Evolutionary conservation across 2,113 vertebrate species (phyloP), one percentile per base, ranked within the genome.

Genomic region (Talpa occidentalis): DNA sequence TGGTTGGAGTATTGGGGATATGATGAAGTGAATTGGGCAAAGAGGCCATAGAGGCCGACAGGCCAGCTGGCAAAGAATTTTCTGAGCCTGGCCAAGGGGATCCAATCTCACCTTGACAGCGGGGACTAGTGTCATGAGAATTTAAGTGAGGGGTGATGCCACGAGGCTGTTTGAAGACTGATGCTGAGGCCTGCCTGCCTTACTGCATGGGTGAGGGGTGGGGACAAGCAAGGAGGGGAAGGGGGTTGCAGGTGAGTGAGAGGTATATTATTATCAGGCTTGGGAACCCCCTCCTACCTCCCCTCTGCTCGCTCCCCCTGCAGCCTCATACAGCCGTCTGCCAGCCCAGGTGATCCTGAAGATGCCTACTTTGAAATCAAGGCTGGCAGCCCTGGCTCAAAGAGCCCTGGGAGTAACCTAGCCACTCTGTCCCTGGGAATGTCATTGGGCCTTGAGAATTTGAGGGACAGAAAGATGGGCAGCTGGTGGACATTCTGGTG

Each of bases 311-410:
- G 72, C 37, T 19, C 16, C 59, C 9, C 32, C 16, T 9, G 52
- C 28, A 94, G 26, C 59, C 74, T 77, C 3, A n/a, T n/a, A 6
- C 15, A 92, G 56, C 64, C 80, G 88, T 62, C 40, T 28, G 15
- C 66, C 56, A 81, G 64, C 70, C 69, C 52, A 6, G 81, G 28
- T 7, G 28, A 30, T 44, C 37, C 64, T 94, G 82, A 52, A 72
- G 87, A 73, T 72, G 59, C 44, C 30, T 16, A 14, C 66, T 88
- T 59, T 90, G 59, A 72, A 92, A 92, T 37, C 66, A 87, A 77
- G 66, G 24, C 87, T 84, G 66, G 82, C 90, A 84, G 72, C 47
- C 26, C 35, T 54, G 67, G 40, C 28, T 94, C 54, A 90, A 30
- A 62, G 3, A 35, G 32, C 69, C 19, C 73, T 32, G 3, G 42